Evolutionary conservation across 2,797 vertebrate species (phyloP), one percentile per base, ranked within the genome.

Genomic region (Sebastes matsubarae): DNA sequence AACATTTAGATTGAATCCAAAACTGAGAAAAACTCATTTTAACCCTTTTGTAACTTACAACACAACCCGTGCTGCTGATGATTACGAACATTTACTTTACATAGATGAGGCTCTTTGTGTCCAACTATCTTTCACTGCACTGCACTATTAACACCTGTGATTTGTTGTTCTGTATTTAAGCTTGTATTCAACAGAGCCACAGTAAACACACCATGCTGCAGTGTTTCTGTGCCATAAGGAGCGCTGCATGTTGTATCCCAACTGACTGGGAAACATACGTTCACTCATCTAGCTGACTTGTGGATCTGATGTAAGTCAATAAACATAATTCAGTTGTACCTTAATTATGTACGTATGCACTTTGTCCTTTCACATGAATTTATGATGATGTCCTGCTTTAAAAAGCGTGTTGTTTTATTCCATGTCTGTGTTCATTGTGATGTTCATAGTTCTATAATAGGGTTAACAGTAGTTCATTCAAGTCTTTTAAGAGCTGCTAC

Each of bases 281-380:
- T 72, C 24, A 59, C 30, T 86, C 29, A 59, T 63, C 22, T 6
- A 32, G 25, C 27, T 34, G 34, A 68, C n/a, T 64, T 13, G 13
- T 55, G 10, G 25, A 38, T 72, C 16, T 68, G 46, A 70, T 79
- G 36, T 70, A 52, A 76, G 32, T 68, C 30, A 67, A 30, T 68
- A 10, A 29, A 52, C 63, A 52, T 22, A 46, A 50, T 67, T 42
- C 14, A 20, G 14, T n/a, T n/a, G 29, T 61, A 11, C 6, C 32
- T 12, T 22, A 32, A 10, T 71, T 29, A 65, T 75, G 54, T 42
- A 24, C 18, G 6, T 58, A 67, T 11, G 13, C 22, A 38, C 30
- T 34, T 68, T 77, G 29, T 55, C 32, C 22, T 73, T 55, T 69
- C 12, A 58, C n/a, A 12, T 75, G 13, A 34, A 70, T 68, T 30